phyloP scores from a whole-genome alignment of 2,797 vertebrate species.

The Chrysocyon brachyurus region DNA sequence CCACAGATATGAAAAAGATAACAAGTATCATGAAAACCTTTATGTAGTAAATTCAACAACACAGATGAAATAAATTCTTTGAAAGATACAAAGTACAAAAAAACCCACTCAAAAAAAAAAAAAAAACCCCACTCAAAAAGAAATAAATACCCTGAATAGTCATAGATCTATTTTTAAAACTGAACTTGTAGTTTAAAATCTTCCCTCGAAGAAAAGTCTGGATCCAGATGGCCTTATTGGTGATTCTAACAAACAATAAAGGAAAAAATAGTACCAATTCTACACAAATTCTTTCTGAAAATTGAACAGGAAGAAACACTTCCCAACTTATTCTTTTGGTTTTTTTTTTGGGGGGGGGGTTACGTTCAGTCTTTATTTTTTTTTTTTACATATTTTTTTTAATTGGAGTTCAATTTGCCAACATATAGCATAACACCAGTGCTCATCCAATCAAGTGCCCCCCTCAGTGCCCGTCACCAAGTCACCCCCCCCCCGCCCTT shows the following conservation, averaged over 20 bases:
- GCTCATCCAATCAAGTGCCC: too few relatives aligned
- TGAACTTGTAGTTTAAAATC: conserved; percentile 37
- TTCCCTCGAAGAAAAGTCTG: conserved; percentile 17
- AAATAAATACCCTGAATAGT: neutral
- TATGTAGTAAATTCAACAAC: conserved; percentile 48
- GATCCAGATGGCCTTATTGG: neutral
- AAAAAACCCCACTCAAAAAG: conserved; percentile 28
- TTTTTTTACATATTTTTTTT: too few relatives aligned
- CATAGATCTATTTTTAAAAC: conserved; percentile 4
- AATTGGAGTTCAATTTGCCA: too few relatives aligned
- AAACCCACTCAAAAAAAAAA: conserved; percentile 38
- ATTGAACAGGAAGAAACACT: neutral
- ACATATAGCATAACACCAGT: too few relatives aligned
- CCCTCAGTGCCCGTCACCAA: too few relatives aligned
- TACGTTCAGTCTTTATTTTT: too few relatives aligned
- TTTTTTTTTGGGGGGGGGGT: too few relatives aligned
- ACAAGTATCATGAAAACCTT: conserved; percentile 47
- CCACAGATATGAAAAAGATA: neutral
- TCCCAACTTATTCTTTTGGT: neutral
- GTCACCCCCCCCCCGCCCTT: too few relatives aligned
- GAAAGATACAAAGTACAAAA: conserved; percentile 21
- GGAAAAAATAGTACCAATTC: neutral
- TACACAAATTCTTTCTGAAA: conserved; percentile 37
- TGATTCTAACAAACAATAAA: conserved; percentile 19
- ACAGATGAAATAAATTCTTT: conserved; percentile 50